phyloP scores from a whole-genome alignment of 2,888 invertebrate genomes.

The Zygaena filipendulae region DNA sequence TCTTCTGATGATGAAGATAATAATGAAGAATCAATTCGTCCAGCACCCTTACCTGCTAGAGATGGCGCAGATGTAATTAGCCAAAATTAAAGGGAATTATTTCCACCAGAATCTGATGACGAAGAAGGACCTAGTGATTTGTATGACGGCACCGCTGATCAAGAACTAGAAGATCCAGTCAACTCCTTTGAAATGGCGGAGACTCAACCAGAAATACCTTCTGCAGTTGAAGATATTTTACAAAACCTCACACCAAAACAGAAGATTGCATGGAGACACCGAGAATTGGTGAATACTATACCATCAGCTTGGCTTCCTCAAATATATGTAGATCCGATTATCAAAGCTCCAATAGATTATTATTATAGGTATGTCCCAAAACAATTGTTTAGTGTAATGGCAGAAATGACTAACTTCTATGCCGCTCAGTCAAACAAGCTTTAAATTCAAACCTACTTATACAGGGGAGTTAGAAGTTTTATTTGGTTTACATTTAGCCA shows the following conservation, averaged over 20 bases:
- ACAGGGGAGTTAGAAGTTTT: slow-evolving; percentile 17
- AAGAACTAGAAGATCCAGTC: slow-evolving; percentile 5
- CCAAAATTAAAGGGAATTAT: slow-evolving; percentile 15
- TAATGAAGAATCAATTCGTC: no score
- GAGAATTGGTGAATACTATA: slow-evolving; percentile 16
- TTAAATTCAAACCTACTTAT: slow-evolving; percentile 17
- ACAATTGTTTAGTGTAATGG: slow-evolving; percentile 18
- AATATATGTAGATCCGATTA: slow-evolving; percentile 17
- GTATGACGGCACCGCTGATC: slow-evolving; percentile 15
- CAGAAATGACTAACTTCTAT: slow-evolving; percentile 21
- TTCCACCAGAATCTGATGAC: slow-evolving; percentile 14
- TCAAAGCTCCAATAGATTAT: slow-evolving; percentile 19
- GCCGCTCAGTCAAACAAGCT: slow-evolving; percentile 12
- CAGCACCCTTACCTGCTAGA: slow-evolving; percentile 11
- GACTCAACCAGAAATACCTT: slow-evolving; percentile 12
- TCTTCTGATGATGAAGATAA: slow-evolving; percentile 17
- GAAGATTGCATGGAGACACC: slow-evolving; percentile 19
- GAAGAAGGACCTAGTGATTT: slow-evolving; percentile 16
- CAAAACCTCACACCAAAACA: slow-evolving; percentile 17
- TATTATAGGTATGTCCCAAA: slow-evolving; percentile 17
- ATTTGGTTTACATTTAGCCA: slow-evolving; percentile 19
- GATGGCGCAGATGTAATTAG: slow-evolving; percentile 16
- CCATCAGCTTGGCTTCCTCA: slow-evolving; percentile 18
- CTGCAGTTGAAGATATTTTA: slow-evolving; percentile 12
- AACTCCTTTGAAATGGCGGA: slow-evolving; percentile 11